Evolutionary conservation across 2,113 vertebrate genomes (phyloP), one percentile per base, ranked within the genome.

Genomic region (Psophia crepitans): DNA sequence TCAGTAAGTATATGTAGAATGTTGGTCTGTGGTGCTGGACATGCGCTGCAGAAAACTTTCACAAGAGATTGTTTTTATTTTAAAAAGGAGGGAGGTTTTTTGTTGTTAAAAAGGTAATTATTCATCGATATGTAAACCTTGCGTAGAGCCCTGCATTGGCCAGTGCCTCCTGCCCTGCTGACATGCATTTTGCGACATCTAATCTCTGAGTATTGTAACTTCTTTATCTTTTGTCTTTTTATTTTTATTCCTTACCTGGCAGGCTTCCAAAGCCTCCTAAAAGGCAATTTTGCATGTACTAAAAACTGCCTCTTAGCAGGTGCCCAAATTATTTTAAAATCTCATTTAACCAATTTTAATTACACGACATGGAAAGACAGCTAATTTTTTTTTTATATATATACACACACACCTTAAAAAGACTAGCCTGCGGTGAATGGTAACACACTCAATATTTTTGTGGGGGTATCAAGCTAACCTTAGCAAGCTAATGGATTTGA

Each of bases 311-410:
- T 86, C 89, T 56, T 84, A 75, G 51, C 28, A 74, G 60, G 48
- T 77, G 68, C 61, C 39, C 66, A 37, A 87, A 78, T 95, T 60
- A 90, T 64, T 87, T 89, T 64, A 64, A 76, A 69, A 76, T 83
- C 37, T 89, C 53, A 83, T 95, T 69, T 92, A 89, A 60, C 53
- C 39, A 56, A 46, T 64, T 74, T 60, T 94, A 92, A 93, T 94
- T 75, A 30, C 53, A 24, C 61, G 57, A 78, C 18, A 41, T 8
- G 81, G 84, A 58, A 80, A 89, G 88, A 60, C 39, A 75, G 33
- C 73, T 88, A 46, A 53, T 30, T 49, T 7, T 44, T 63, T 28
- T 49, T 11, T 49, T 26, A 8, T 24, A 92, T 78, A 82, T 77
- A 41, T n/a, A n/a, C n/a, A n/a, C n/a, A n/a, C n/a, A 12, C 58